Evolutionary conservation across 2,113 vertebrate species (phyloP).

Genomic region (Toxostoma redivivum): DNA sequence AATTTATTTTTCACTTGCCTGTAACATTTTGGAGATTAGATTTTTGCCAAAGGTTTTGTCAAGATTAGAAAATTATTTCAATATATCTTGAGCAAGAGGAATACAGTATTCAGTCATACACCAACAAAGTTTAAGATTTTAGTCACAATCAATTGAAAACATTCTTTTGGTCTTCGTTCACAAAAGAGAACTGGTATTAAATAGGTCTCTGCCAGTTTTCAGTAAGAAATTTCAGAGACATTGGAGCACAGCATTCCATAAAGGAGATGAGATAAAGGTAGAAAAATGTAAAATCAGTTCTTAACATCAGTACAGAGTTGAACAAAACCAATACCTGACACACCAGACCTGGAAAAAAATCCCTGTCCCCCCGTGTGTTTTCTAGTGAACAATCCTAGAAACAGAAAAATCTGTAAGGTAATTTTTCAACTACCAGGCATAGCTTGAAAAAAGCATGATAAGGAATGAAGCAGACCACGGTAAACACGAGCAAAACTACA

Average conservation of each 20-base stretch:
- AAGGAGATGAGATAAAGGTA: neutral
- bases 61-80: neutral
- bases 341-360: neutral
- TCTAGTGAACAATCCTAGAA: neutral
- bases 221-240: neutral
- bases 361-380: rapidly evolving
- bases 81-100: neutral
- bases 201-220: neutral
- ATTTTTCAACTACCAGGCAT: neutral
- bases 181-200: neutral
- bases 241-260: neutral
- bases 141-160: neutral
- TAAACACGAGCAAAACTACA: neutral
- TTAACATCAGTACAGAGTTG: neutral
- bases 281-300: neutral
- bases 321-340: neutral
- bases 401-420: neutral
- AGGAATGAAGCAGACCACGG: neutral
- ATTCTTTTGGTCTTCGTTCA: neutral
- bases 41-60: neutral
- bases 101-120: neutral
- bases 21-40: neutral
- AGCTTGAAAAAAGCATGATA: neutral
- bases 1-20: neutral
- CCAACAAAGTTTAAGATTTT: neutral